phyloP scores from a whole-genome alignment of 2,888 invertebrate species.

The Galerucella pusilla region DNA sequence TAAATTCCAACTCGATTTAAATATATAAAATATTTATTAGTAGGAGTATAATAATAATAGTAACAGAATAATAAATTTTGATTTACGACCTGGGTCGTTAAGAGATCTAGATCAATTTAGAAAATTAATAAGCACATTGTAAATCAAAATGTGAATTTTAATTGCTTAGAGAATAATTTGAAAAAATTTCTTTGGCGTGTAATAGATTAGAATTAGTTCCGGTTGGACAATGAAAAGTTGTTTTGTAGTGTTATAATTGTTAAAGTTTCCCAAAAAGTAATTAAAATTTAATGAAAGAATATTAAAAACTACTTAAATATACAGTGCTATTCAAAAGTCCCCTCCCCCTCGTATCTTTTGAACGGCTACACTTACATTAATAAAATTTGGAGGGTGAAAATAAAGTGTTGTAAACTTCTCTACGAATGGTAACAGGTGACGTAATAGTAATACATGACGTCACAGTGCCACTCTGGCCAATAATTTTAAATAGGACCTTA shows the following conservation, averaged over 20 bases:
- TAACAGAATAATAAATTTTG: constrained; percentile 5
- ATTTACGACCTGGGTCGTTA: constrained; percentile 10
- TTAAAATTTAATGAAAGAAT: not conserved
- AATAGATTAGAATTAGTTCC: not conserved
- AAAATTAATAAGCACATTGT: constrained; percentile 28
- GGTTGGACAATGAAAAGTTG: not conserved
- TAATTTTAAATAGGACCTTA: too few relatives aligned
- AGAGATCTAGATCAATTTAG: constrained; percentile 31
- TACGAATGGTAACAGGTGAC: too few relatives aligned
- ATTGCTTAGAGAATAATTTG: not conserved
- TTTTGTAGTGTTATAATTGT: not conserved
- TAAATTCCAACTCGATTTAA: constrained; percentile 3
- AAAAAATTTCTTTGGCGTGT: not conserved
- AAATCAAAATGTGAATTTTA: constrained; percentile 27
- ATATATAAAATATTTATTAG: constrained; percentile 14
- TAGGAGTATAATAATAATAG: constrained; percentile 3
- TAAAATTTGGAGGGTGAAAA: too few relatives aligned
- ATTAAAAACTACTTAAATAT: too few relatives aligned
- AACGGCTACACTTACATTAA: too few relatives aligned
- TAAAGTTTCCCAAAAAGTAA: not conserved
- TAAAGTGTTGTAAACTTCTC: too few relatives aligned
- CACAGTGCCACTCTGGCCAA: too few relatives aligned
- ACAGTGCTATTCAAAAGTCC: too few relatives aligned
- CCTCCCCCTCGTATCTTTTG: too few relatives aligned
- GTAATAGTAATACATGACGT: too few relatives aligned